These are phyloP conservation scores for Aplysina aerophoba DNA, from an alignment of 37 sponge, comb jelly and placozoan species.

Conservation along the genomic window DNA sequence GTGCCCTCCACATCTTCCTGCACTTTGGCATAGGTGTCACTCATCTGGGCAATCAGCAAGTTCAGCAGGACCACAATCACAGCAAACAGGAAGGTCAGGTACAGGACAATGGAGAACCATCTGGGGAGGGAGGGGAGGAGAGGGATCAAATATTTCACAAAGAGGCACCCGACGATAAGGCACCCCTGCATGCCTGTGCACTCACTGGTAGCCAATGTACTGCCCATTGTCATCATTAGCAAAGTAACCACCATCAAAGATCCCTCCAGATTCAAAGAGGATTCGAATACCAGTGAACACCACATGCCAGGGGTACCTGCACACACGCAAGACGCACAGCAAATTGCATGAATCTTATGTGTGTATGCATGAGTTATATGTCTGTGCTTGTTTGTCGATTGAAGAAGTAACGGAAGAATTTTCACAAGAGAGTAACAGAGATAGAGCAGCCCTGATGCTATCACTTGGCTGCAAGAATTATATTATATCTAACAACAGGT, in stretches of 20 bases:
- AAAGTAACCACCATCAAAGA: slow-evolving; percentile 16
- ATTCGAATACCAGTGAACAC: slow-evolving; percentile 23
- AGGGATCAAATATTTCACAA: too few relatives aligned
- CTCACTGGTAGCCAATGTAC: slow-evolving; percentile 26
- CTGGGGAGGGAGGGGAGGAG: background rate
- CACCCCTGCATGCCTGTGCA: background rate
- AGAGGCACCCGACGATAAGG: too few relatives aligned
- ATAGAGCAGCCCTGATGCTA: too few relatives aligned
- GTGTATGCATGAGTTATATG: too few relatives aligned
- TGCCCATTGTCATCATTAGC: background rate
- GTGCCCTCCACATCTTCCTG: slow-evolving; percentile 47
- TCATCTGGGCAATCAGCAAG: slow-evolving; percentile 53
- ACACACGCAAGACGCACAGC: background rate
- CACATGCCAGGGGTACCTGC: slow-evolving; percentile 28
- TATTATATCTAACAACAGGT: too few relatives aligned
- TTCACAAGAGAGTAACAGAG: too few relatives aligned
- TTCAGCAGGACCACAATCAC: slow-evolving; percentile 49
- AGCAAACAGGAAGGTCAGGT: slow-evolving; percentile 39
- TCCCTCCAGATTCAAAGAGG: slow-evolving; percentile 20
- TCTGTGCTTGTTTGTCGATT: too few relatives aligned
- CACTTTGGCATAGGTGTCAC: slow-evolving; percentile 49
- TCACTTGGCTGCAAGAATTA: too few relatives aligned
- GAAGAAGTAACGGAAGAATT: too few relatives aligned
- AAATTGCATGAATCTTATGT: too few relatives aligned
- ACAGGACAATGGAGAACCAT: slow-evolving; percentile 36